Conservation (phyloP, 2,797 vertebrate species). For the Clarias pachynema region DNA sequence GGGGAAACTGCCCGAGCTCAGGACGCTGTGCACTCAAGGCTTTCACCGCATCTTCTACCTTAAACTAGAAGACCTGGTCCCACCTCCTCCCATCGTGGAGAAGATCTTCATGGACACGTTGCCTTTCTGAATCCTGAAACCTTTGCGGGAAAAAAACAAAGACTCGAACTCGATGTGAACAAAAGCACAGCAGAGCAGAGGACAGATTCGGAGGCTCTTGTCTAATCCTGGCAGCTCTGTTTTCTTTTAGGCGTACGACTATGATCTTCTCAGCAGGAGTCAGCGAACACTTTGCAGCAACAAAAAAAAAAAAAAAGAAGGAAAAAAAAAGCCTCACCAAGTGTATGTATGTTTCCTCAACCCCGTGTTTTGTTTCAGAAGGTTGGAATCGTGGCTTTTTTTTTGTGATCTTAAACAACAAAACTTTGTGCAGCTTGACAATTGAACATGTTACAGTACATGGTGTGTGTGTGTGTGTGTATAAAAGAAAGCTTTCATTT, state of each 20-base stretch:
- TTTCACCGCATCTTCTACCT: conserved; percentile 97
- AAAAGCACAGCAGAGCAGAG: conserved; percentile 23
- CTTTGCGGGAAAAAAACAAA: neutral
- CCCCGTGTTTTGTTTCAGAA: conserved; percentile 3
- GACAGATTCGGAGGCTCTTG: conserved; percentile 18
- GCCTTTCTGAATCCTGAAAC: conserved; percentile 81
- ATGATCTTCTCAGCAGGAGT: neutral
- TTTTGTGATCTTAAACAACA: neutral
- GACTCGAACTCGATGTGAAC: conserved; percentile 17
- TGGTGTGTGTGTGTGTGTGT: neutral
- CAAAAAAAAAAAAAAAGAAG: neutral
- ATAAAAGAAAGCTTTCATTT: conserved; percentile 18
- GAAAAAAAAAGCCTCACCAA: neutral
- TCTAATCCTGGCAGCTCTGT: conserved; percentile 7
- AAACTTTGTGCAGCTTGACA: conserved; percentile 20
- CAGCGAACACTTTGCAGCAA: conserved; percentile 23
- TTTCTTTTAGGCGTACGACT: conserved; percentile 26
- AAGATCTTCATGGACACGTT: conserved; percentile 97
- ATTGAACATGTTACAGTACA: neutral
- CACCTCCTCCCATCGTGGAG: conserved; percentile 92
- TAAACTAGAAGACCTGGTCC: conserved; percentile 93
- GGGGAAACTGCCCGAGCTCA: conserved; percentile 91
- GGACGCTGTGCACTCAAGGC: conserved; percentile 94
- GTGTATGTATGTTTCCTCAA: neutral
- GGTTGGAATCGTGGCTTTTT: conserved; percentile 30